Percentiles rank a stretch among this genome's conserved stretches.
These are phyloP conservation scores for Syngnathoides biaculeatus DNA, from an alignment of 2,113 vertebrate species.

Conservation along the genomic window DNA sequence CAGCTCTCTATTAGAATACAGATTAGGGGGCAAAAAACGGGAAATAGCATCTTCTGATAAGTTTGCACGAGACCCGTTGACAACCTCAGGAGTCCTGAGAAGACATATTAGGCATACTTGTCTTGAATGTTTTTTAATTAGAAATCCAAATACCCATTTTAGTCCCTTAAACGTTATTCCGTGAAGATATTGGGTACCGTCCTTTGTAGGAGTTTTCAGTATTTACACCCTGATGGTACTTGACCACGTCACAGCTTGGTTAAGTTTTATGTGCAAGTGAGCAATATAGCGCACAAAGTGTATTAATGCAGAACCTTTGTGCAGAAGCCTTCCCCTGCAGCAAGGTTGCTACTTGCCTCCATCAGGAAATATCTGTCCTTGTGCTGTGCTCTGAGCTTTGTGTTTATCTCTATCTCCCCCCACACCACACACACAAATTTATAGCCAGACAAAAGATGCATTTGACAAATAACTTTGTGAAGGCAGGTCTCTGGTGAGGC, in stretches of 20 bases:
- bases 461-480: conserved; percentile 22
- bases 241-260: background rate
- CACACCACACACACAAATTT: conserved; percentile 7
- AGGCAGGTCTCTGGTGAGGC: conserved; percentile 31
- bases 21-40: too few relatives aligned
- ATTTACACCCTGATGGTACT: background rate
- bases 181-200: background rate
- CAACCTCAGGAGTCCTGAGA: too few relatives aligned
- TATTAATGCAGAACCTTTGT: conserved; percentile 39
- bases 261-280: background rate
- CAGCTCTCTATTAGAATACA: too few relatives aligned
- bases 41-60: too few relatives aligned
- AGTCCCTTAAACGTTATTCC: background rate
- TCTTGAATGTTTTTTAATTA: too few relatives aligned
- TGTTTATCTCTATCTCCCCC: conserved; percentile 8
- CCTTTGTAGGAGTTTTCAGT: background rate
- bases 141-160: background rate
- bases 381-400: conserved; percentile 18
- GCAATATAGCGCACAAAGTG: background rate
- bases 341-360: conserved; percentile 51
- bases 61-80: too few relatives aligned
- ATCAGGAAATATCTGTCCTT: conserved; percentile 26
- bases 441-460: conserved; percentile 17
- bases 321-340: conserved; percentile 54
- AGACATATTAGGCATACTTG: background rate